Conservation (phyloP, 2,113 vertebrate genomes). For the Equus quagga region DNA sequence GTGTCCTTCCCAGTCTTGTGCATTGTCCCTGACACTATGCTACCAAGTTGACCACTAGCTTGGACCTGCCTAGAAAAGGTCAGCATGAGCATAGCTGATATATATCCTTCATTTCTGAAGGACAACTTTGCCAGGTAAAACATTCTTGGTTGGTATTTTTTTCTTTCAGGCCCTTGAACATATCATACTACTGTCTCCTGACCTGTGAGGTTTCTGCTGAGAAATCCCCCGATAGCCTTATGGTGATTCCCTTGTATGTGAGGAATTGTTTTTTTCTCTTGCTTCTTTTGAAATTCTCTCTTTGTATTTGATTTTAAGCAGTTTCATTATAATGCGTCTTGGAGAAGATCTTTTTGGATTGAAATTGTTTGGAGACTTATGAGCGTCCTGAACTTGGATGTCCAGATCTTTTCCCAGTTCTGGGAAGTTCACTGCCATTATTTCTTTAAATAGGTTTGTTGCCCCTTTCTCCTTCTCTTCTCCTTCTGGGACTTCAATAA, state of each 20-base stretch:
- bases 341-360: background rate
- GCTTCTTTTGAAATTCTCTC: background rate
- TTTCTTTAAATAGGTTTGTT: background rate
- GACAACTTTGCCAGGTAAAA: background rate
- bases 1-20: background rate
- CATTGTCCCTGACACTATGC: accelerated
- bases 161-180: background rate
- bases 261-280: background rate
- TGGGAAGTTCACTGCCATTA: background rate
- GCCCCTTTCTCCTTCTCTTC: background rate
- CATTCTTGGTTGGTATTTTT: background rate
- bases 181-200: background rate
- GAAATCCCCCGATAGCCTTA: background rate
- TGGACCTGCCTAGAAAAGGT: background rate
- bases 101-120: background rate
- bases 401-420: background rate
- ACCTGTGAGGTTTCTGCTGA: background rate
- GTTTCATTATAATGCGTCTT: background rate
- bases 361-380: background rate
- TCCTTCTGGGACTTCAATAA: background rate
- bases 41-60: background rate
- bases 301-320: background rate
- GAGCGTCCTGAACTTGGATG: background rate
- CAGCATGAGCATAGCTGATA: no score
- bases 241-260: background rate